Conservation (phyloP, 1,140 invertebrate genomes). For the Drosophila hydei region DNA sequence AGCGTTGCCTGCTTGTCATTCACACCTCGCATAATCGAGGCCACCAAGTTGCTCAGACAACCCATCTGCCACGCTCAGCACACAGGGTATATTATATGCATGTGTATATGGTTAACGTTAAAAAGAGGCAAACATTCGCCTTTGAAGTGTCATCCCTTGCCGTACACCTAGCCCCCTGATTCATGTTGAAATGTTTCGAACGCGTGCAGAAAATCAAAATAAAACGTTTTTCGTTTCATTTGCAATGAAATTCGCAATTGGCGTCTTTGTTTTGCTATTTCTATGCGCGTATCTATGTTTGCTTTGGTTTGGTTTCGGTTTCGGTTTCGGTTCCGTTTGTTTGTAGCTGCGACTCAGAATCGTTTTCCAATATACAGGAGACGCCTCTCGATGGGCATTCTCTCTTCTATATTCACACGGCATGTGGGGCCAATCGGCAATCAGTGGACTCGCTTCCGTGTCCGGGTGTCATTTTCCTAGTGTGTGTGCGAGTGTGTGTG, state of each 20-base stretch:
- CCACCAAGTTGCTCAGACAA: not conserved
- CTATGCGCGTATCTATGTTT: constrained; percentile 8
- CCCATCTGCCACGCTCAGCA: not conserved
- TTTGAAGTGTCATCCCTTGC: constrained; percentile 51
- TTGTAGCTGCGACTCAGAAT: constrained; percentile 48
- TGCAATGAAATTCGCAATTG: constrained; percentile 76
- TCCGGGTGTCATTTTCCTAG: constrained; percentile 38
- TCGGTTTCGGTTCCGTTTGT: constrained; percentile 19
- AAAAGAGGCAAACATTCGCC: constrained; percentile 56
- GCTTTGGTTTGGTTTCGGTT: constrained; percentile 17
- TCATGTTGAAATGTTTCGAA: constrained; percentile 32
- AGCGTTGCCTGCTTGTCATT: too few relatives aligned
- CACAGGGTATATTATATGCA: constrained; percentile 2
- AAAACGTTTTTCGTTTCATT: constrained; percentile 80
- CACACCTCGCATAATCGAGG: too few relatives aligned
- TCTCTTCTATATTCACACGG: constrained; percentile 56
- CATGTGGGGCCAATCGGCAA: constrained; percentile 69
- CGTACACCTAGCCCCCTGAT: not conserved
- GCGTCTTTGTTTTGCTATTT: constrained; percentile 51
- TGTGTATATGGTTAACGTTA: constrained; percentile 23
- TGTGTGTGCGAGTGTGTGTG: constrained; percentile 4
- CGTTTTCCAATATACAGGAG: constrained; percentile 66
- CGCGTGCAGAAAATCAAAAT: constrained; percentile 78
- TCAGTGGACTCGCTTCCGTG: constrained; percentile 38
- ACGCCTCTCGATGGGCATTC: constrained; percentile 44